Evolutionary conservation across 2,113 vertebrate genomes (phyloP).

Genomic region (Empidonax alnorum): DNA sequence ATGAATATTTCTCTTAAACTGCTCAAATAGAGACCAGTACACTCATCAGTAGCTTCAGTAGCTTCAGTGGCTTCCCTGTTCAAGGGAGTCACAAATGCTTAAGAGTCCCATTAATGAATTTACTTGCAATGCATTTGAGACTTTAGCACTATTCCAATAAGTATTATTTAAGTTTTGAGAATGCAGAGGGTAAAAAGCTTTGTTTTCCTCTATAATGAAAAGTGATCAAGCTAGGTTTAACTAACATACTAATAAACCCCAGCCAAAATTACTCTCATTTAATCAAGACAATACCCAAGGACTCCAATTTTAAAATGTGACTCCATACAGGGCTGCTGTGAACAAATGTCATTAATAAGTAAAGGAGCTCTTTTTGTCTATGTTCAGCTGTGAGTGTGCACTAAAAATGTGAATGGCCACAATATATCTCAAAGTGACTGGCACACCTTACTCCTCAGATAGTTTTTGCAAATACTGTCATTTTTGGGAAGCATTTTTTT

Average conservation of each 20-base stretch:
- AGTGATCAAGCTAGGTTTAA: not conserved
- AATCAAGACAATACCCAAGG: not conserved
- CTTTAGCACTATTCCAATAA: not conserved
- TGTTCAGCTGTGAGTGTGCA: not conserved
- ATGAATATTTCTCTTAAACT: not conserved
- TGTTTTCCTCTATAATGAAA: not conserved
- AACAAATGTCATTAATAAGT: not conserved
- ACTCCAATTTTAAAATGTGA: not conserved
- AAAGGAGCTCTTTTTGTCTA: not conserved
- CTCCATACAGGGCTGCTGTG: not conserved
- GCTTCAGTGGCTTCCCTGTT: not conserved
- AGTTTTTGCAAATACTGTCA: not conserved
- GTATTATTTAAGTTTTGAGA: not conserved
- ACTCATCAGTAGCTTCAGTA: not conserved
- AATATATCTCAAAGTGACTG: not conserved
- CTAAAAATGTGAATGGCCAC: not conserved
- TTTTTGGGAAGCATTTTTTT: not conserved
- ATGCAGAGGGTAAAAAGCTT: not conserved
- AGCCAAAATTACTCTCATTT: not conserved
- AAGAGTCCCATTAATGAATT: not conserved
- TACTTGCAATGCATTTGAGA: not conserved
- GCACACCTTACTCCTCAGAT: not conserved
- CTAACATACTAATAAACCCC: not conserved
- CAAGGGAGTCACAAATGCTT: not conserved
- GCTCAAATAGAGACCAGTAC: accelerated